Evolutionary conservation across 2,113 vertebrate genomes (phyloP).

Genomic region (Tachycineta bicolor): DNA sequence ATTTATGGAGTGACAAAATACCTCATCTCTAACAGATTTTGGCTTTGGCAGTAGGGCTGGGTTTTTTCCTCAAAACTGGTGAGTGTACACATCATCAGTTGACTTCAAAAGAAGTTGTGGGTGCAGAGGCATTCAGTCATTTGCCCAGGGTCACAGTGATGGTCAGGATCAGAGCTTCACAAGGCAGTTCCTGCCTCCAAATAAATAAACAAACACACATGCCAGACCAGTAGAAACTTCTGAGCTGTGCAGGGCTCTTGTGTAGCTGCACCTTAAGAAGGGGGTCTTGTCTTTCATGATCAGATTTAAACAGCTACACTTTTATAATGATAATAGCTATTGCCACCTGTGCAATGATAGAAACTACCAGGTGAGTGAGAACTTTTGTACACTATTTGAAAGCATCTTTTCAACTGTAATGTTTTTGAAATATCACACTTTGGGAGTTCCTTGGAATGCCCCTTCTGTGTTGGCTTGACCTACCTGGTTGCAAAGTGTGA

Average conservation of each 20-base stretch:
- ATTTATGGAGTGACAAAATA: background rate
- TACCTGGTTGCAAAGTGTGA: background rate
- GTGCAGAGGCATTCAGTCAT: background rate
- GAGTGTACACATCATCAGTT: background rate
- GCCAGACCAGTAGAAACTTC: background rate
- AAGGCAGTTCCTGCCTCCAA: background rate
- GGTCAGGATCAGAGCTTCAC: background rate
- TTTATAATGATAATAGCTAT: background rate
- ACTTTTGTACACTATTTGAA: background rate
- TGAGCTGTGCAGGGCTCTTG: background rate
- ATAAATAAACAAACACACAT: background rate
- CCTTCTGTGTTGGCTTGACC: background rate
- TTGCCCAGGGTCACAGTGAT: background rate
- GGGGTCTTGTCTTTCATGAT: background rate
- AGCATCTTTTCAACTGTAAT: background rate
- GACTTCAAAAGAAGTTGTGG: background rate
- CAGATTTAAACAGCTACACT: background rate
- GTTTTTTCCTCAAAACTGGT: background rate
- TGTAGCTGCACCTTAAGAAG: background rate
- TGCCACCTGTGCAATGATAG: background rate
- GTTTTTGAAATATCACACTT: background rate
- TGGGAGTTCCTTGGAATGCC: background rate
- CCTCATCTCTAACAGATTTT: background rate
- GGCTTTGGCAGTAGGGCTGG: background rate
- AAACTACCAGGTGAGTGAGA: background rate